Evolutionary conservation across 2,888 invertebrate genomes (phyloP), one percentile per base, ranked within the genome.

Genomic region (Drosophila kanekoi): DNA sequence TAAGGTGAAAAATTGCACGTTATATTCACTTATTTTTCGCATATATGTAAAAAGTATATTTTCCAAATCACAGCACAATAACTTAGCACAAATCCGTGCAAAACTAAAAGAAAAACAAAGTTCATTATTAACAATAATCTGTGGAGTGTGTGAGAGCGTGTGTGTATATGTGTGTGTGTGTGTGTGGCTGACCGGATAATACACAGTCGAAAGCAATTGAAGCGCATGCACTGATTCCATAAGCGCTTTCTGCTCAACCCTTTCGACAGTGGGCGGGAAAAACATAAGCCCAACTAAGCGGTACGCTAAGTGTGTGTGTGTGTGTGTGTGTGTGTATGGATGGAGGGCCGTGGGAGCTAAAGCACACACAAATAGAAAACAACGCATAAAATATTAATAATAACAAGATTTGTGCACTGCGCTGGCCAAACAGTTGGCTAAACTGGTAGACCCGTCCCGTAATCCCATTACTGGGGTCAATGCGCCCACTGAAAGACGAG

Each of bases 381-480:
- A 80, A 73, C 72, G 63, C 86, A 88, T 88, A 82, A 77, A 85
- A 88, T 88, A 85, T 86, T 85, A 85, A 80, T 85, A 79, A 81
- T 81, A 85, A 78, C 69, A 68, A 83, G 84, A 86, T 88, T 82
- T 88, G 75, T 63, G 60, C 75, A 71, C 33, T 68, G 66, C 54
- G 49, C 56, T 70, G 60, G 44, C 58, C 70, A 69, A 54, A 68
- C 62, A 85, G 68, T 78, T 80, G 85, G 79, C 79, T 63, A 81
- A 80, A 81, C 79, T 70, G 79, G 41, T 61, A 37, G 52, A 56
- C 48, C 38, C 53, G 23, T 14, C 14, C 77, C 62, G 63, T 85
- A 85, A 89, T 89, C 87, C 87, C 84, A 89, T 85, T 85, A 87
- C 77, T 57, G 66, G 84, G 77, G 81, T 83, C 84, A 85, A 82